These are phyloP conservation scores for Gymnoscopelus microlampas DNA, from an alignment of 2,797 vertebrate species.

Conservation along the genomic window DNA sequence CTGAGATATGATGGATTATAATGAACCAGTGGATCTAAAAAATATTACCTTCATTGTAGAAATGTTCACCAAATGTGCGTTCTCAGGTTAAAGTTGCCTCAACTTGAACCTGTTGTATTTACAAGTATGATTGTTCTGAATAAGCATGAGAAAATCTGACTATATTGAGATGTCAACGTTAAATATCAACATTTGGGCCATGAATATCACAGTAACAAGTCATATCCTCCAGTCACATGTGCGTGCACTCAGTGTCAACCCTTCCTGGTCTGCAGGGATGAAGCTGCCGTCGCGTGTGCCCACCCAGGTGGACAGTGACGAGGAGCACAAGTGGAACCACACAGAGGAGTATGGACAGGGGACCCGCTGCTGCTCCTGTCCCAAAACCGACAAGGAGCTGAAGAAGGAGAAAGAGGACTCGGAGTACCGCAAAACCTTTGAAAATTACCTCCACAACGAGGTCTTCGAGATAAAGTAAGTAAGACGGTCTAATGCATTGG, in stretches of 20 bases:
- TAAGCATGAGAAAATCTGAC: too few species aligned
- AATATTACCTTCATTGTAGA: too few species aligned
- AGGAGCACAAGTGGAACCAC: conserved; percentile 87
- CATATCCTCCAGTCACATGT: too few species aligned
- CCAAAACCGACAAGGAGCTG: conserved; percentile 95
- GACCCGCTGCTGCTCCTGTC: conserved; percentile 89
- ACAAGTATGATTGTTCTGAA: too few species aligned
- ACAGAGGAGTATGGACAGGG: conserved; percentile 85
- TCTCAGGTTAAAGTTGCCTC: too few species aligned
- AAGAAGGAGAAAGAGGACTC: conserved; percentile 94
- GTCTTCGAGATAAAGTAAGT: conserved; percentile 88
- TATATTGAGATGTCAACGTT: too few species aligned
- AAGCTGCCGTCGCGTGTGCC: conserved; percentile 89
- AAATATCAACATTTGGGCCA: too few species aligned
- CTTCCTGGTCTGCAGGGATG: conserved; percentile 81
- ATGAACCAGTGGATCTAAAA: too few species aligned
- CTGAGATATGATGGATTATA: too few species aligned
- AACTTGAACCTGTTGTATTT: too few species aligned
- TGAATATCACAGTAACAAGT: too few species aligned
- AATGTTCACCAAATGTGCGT: too few species aligned
- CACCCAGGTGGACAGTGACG: conserved; percentile 82
- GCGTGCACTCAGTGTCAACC: not conserved
- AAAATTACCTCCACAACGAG: conserved; percentile 97
- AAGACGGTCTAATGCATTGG: not conserved
- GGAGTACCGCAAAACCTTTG: conserved; percentile 91